Conservation (phyloP, 2,888 invertebrate genomes). For the Drosophila neotestacea region DNA sequence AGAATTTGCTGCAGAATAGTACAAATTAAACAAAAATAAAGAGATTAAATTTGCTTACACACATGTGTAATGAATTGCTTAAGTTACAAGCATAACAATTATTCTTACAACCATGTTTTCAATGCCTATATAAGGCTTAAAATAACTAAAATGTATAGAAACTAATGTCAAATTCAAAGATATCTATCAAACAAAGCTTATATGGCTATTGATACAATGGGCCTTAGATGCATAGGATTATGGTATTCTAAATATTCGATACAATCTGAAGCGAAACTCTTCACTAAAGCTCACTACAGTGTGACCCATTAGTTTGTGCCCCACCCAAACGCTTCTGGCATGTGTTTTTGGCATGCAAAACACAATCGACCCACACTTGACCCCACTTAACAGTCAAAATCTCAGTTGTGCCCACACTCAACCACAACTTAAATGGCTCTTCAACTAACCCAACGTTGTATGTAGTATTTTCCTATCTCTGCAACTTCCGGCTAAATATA, state of each 20-base stretch:
- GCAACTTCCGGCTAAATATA: slow-evolving; percentile 51
- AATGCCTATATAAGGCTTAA: too few species aligned
- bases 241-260: background rate
- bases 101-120: too few species aligned
- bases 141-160: too few species aligned
- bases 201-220: too few species aligned
- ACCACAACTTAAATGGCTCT: slow-evolving; percentile 51
- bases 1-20: background rate
- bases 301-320: slow-evolving; percentile 54
- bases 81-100: too few species aligned
- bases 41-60: background rate
- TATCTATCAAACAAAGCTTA: too few species aligned
- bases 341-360: slow-evolving; percentile 66
- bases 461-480: slow-evolving; percentile 32
- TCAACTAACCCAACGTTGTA: slow-evolving; percentile 34
- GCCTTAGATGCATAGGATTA: background rate
- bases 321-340: background rate
- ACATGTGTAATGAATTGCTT: background rate
- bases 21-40: background rate
- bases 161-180: too few species aligned
- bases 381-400: slow-evolving; percentile 56
- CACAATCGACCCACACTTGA: slow-evolving; percentile 42
- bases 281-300: slow-evolving; percentile 48
- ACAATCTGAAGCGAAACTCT: slow-evolving; percentile 10
- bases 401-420: slow-evolving; percentile 45